These are phyloP conservation scores for Adelges cooleyi DNA, from an alignment of 1,140 invertebrate genomes.

Conservation along the genomic window DNA sequence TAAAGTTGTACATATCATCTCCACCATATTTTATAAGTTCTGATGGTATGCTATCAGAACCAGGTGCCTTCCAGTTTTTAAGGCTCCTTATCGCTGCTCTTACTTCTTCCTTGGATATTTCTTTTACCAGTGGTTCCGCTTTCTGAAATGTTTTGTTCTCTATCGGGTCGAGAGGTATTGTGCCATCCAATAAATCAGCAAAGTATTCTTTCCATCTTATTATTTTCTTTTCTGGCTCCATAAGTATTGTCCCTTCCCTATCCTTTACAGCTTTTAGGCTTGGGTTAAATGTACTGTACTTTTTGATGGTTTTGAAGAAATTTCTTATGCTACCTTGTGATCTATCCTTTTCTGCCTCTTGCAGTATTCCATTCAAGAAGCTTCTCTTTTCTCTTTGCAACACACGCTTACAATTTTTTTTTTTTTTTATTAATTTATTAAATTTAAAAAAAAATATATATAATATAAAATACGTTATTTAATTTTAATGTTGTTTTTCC, in stretches of 20 bases:
- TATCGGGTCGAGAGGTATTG: constrained; percentile 3
- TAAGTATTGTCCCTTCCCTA: background rate
- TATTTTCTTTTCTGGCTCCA: background rate
- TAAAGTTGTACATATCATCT: background rate
- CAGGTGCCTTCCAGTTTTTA: constrained; percentile 2
- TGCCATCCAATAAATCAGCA: background rate
- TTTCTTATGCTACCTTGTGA: background rate
- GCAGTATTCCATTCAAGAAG: background rate
- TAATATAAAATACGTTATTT: too few relatives aligned
- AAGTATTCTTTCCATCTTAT: background rate
- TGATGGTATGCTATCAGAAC: background rate
- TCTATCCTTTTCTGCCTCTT: background rate
- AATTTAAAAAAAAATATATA: too few relatives aligned
- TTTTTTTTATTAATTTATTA: too few relatives aligned
- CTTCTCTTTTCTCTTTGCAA: constrained; percentile 1
- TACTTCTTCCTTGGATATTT: background rate
- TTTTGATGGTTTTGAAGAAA: constrained; percentile 2
- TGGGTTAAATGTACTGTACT: background rate
- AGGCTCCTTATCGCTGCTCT: background rate
- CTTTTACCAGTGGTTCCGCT: too few relatives aligned
- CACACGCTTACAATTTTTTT: background rate
- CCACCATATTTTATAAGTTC: background rate
- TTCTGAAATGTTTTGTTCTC: background rate
- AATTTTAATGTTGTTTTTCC: too few relatives aligned
- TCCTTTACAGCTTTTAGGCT: background rate